phyloP scores from a whole-genome alignment of 2,113 vertebrate genomes.

The Oncorhynchus nerka region DNA sequence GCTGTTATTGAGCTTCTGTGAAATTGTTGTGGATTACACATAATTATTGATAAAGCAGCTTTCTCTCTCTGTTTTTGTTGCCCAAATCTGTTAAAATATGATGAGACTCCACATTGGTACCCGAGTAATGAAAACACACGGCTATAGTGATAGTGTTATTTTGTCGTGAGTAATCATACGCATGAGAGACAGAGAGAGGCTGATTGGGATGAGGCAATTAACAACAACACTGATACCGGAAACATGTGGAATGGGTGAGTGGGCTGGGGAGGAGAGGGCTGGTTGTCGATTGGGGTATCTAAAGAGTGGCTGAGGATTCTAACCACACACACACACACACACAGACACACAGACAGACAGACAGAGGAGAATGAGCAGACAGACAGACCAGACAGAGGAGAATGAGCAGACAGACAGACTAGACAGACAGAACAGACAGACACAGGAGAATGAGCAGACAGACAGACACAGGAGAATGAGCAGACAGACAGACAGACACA shows the following conservation, averaged over 20 bases:
- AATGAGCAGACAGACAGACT: no score
- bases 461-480: no score
- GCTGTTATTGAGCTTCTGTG: conserved; percentile 18
- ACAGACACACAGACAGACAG: no score
- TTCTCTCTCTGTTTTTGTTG: conserved; percentile 17
- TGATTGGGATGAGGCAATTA: conserved; percentile 13
- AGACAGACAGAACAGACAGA: no score
- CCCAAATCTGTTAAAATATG: conserved; percentile 14
- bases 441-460: no score
- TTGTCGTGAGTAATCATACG: conserved; percentile 17
- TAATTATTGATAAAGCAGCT: conserved; percentile 48
- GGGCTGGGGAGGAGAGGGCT: background rate
- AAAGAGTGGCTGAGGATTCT: background rate
- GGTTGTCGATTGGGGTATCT: background rate
- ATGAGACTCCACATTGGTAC: background rate
- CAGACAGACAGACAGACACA: no score
- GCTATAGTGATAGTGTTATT: conserved; percentile 6
- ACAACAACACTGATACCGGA: background rate
- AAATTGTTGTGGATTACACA: conserved; percentile 49
- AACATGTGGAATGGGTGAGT: background rate
- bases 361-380: no score
- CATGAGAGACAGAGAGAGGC: background rate
- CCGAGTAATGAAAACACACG: background rate
- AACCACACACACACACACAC: background rate
- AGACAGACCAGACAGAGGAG: background rate